phyloP scores from a whole-genome alignment of 92 coral and sea anemone species.

The Montipora capitata region DNA sequence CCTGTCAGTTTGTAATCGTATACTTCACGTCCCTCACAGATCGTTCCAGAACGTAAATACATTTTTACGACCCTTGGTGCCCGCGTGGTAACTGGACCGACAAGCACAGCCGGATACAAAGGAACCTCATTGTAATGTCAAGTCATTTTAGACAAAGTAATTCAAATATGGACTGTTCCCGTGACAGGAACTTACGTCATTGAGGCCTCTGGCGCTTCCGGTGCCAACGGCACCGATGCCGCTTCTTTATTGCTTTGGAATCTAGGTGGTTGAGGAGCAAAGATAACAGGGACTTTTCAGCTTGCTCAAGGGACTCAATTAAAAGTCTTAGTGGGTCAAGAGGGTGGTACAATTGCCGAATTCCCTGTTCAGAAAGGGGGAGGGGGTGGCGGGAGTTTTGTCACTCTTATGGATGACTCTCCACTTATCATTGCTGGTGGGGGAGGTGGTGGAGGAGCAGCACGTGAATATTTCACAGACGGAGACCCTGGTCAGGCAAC shows the following conservation, averaged over 20 bases:
- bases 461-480: slow-evolving; percentile 24
- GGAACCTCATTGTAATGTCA: slow-evolving; percentile 76
- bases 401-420: slow-evolving; percentile 47
- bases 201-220: slow-evolving; percentile 90
- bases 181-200: slow-evolving; percentile 84
- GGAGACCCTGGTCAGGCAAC: slow-evolving; percentile 91
- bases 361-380: slow-evolving; percentile 86
- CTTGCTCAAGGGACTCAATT: slow-evolving; percentile 46
- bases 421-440: slow-evolving; percentile 92
- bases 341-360: slow-evolving; percentile 40
- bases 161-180: slow-evolving; percentile 92
- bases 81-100: too few species aligned
- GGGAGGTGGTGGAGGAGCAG: slow-evolving; percentile 84
- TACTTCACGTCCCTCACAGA: too few species aligned
- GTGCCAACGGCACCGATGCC: slow-evolving; percentile 77
- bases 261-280: slow-evolving; percentile 92
- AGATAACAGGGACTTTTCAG: slow-evolving; percentile 77
- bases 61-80: too few species aligned
- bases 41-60: too few species aligned
- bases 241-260: slow-evolving; percentile 30
- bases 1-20: too few species aligned
- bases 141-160: slow-evolving; percentile 75
- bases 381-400: slow-evolving; percentile 96
- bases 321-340: slow-evolving; percentile 90
- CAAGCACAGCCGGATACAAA: slow-evolving; percentile 54